Evolutionary conservation across 2,113 vertebrate species (phyloP), one percentile per base, ranked within the genome.

Genomic region (Cephalopterus ornatus): DNA sequence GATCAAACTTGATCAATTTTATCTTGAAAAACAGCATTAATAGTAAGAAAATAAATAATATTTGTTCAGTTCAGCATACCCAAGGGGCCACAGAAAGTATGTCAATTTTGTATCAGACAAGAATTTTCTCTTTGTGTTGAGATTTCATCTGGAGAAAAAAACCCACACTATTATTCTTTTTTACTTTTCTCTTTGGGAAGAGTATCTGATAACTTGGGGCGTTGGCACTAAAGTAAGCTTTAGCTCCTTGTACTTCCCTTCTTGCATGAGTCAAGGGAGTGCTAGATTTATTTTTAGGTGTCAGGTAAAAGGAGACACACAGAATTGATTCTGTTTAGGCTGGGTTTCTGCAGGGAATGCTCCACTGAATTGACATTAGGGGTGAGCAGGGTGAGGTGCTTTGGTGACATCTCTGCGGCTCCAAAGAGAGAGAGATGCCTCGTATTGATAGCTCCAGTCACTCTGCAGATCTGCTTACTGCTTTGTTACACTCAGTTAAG

Each of bases 381-480:
- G 3, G 2, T 53, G 39, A 32, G 47, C 9, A 15, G 6, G 8
- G 5, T 4, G 2, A 86, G 17, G 10, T 32, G 4, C 13, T 89
- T 41, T 44, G 28, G 23, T 59, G 18, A 6, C 1, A 1, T 8
- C 50, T 63, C 39, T 63, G 30, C 16, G 39, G 6, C 12, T 75
- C 20, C 3, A 5, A 21, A 63, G 21, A 16, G 22, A 11, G 1
- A 56, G 23, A 49, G 82, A 62, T 5, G 4, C 3, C 16, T 58
- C 2, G 0, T 27, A 44, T 27, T 53, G n/a, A 68, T 37, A 47
- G 3, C 2, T 50, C 3, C 11, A 50, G 65, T 3, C 4, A 26
- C 9, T 47, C 47, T 46, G 27, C 30, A 16, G 42, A 19, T 18
- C 26, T 70, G 28, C 11, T 88, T 63, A 41, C 33, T 5, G 4